Conservation (phyloP, 2,113 vertebrate species). For the Sturnus vulgaris region DNA sequence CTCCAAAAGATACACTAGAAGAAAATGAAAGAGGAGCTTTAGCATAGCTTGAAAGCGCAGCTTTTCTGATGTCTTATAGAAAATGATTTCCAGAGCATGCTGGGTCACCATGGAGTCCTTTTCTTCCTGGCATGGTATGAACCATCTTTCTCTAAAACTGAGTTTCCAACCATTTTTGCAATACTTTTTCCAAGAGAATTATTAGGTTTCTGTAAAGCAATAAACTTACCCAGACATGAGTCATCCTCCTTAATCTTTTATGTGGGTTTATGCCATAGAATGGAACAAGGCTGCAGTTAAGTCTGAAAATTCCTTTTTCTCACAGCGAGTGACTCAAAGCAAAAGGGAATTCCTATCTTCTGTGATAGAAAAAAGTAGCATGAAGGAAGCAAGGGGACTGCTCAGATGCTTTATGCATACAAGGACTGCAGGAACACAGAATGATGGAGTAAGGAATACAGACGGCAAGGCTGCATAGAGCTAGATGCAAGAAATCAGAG, state of each 20-base stretch:
- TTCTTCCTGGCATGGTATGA: neutral
- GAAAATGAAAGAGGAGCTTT: neutral
- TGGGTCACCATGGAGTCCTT: neutral
- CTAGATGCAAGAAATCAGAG: neutral
- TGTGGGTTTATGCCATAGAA: neutral
- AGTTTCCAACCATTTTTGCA: neutral
- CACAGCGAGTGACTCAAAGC: neutral
- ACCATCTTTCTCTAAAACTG: neutral
- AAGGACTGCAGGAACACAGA: neutral
- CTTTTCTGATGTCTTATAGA: neutral
- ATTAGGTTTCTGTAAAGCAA: neutral
- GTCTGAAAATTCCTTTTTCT: neutral
- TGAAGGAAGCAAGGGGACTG: neutral
- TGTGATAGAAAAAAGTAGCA: neutral
- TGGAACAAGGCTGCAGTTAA: neutral
- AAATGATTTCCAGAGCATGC: neutral
- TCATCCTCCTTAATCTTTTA: neutral
- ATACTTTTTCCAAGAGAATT: neutral
- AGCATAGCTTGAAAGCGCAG: neutral
- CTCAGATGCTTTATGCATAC: neutral
- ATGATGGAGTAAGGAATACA: neutral
- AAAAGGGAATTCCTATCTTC: neutral
- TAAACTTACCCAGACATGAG: neutral
- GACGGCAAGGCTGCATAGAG: neutral
- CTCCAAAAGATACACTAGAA: neutral